Conservation (phyloP, 2,113 vertebrate species). For the Oplegnathus fasciatus region DNA sequence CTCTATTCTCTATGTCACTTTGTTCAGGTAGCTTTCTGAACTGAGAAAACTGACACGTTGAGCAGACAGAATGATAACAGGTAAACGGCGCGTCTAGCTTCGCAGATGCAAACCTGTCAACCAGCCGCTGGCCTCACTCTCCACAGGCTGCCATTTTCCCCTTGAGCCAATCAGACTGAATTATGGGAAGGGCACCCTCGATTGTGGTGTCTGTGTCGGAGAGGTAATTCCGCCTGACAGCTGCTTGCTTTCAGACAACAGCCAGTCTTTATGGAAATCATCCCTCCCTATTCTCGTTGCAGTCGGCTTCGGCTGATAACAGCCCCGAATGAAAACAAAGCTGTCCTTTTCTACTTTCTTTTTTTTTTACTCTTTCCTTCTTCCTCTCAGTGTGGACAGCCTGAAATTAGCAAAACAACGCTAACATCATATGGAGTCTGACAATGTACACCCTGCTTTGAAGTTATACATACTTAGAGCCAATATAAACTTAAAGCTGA, state of each 20-base stretch:
- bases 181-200: constrained; percentile 82
- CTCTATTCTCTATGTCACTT: constrained; percentile 66
- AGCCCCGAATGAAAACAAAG: constrained; percentile 68
- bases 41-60: constrained; percentile 53
- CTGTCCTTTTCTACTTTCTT: constrained; percentile 55
- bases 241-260: constrained; percentile 84
- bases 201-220: constrained; percentile 83
- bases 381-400: constrained; percentile 16
- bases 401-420: constrained; percentile 52
- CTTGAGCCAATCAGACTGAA: constrained; percentile 85
- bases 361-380: not conserved
- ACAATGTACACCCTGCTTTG: constrained; percentile 2
- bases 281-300: constrained; percentile 69
- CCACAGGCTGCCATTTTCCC: constrained; percentile 83
- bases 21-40: constrained; percentile 58
- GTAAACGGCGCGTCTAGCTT: constrained; percentile 65
- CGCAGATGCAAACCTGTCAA: constrained; percentile 78
- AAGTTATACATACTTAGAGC: constrained; percentile 1
- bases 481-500: constrained; percentile 27
- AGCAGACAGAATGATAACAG: constrained; percentile 80
- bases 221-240: constrained; percentile 84
- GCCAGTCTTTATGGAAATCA: constrained; percentile 84
- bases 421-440: constrained; percentile 41
- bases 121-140: constrained; percentile 75
- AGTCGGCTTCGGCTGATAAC: constrained; percentile 71